Percentiles rank a stretch among this genome's conserved stretches.
These are phyloP conservation scores for Zaprionus camerounensis DNA, from an alignment of 1,140 invertebrate genomes.

Conservation along the genomic window DNA sequence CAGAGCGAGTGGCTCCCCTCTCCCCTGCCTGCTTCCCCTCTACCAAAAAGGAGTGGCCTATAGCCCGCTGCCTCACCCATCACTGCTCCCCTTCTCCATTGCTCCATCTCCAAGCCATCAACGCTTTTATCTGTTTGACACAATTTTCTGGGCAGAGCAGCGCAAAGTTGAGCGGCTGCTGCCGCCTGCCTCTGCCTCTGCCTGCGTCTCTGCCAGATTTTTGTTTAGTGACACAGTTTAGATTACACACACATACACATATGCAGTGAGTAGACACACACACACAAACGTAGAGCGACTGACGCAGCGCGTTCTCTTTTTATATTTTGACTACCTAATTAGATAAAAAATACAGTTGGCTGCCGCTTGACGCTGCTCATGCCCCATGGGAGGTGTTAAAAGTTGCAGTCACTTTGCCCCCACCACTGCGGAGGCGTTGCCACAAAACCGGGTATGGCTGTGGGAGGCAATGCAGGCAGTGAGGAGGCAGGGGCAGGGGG, in stretches of 20 bases:
- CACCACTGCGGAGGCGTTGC: slow-evolving; percentile 43
- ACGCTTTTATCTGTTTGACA: slow-evolving; percentile 77
- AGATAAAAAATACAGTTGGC: slow-evolving; percentile 68
- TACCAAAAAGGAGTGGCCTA: slow-evolving; percentile 60
- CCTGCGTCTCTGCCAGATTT: slow-evolving; percentile 54
- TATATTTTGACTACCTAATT: slow-evolving; percentile 77
- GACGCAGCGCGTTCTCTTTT: slow-evolving; percentile 39
- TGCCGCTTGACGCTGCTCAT: slow-evolving; percentile 19
- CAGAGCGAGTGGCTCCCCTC: neutral
- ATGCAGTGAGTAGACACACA: slow-evolving; percentile 16
- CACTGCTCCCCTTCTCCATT: no score
- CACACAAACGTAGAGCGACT: neutral
- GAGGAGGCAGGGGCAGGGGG: neutral
- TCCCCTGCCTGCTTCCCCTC: neutral
- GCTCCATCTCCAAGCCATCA: slow-evolving; percentile 32
- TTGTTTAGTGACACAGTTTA: slow-evolving; percentile 81
- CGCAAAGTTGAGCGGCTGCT: slow-evolving; percentile 63
- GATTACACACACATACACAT: slow-evolving; percentile 53
- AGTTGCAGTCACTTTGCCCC: slow-evolving; percentile 43
- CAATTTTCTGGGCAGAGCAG: slow-evolving; percentile 69
- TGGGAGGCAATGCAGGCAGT: neutral
- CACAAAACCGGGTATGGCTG: slow-evolving; percentile 14
- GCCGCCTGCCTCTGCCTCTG: neutral
- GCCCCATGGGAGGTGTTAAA: slow-evolving; percentile 51
- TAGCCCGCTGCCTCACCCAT: slow-evolving; percentile 20